Percentiles rank a stretch among this genome's conserved stretches.
phyloP scores from a whole-genome alignment of 1,140 invertebrate genomes.

The Calephelis virginiensis region DNA sequence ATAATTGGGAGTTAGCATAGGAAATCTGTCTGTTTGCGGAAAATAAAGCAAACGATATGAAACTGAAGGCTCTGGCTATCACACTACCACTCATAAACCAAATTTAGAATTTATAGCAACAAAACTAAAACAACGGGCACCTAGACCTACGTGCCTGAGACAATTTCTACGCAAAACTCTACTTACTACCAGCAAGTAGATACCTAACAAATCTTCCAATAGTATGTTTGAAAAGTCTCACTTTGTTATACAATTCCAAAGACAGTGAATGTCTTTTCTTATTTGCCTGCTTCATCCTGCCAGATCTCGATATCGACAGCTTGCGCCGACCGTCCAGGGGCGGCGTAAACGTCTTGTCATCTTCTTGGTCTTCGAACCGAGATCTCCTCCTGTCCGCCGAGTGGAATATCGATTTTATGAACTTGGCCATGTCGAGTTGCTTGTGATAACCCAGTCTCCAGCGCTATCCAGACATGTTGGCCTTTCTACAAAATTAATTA shows the following conservation, averaged over 20 bases:
- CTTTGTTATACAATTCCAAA: slow-evolving; percentile 70
- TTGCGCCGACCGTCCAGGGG: slow-evolving; percentile 58
- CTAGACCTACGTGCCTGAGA: too few relatives aligned
- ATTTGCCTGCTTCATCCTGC: slow-evolving; percentile 68
- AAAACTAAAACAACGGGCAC: too few relatives aligned
- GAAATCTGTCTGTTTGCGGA: too few relatives aligned
- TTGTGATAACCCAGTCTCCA: neutral
- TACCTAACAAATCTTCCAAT: too few relatives aligned
- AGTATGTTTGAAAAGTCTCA: slow-evolving; percentile 26
- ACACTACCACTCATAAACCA: too few relatives aligned
- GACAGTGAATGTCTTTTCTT: slow-evolving; percentile 60
- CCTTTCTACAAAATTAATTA: slow-evolving; percentile 21
- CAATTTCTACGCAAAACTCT: too few relatives aligned
- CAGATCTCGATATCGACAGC: slow-evolving; percentile 72
- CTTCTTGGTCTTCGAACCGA: slow-evolving; percentile 45
- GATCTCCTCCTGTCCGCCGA: slow-evolving; percentile 51
- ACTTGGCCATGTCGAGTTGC: slow-evolving; percentile 63
- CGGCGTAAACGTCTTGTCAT: slow-evolving; percentile 39
- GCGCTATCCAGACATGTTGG: slow-evolving; percentile 23
- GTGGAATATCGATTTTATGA: slow-evolving; percentile 70
- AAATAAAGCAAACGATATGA: too few relatives aligned
- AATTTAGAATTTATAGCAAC: too few relatives aligned
- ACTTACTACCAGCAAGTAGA: too few relatives aligned
- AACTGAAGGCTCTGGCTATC: too few relatives aligned
- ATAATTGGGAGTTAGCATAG: too few relatives aligned